Evolutionary conservation across 2,888 invertebrate genomes (phyloP).

Genomic region (Diaperis boleti): DNA sequence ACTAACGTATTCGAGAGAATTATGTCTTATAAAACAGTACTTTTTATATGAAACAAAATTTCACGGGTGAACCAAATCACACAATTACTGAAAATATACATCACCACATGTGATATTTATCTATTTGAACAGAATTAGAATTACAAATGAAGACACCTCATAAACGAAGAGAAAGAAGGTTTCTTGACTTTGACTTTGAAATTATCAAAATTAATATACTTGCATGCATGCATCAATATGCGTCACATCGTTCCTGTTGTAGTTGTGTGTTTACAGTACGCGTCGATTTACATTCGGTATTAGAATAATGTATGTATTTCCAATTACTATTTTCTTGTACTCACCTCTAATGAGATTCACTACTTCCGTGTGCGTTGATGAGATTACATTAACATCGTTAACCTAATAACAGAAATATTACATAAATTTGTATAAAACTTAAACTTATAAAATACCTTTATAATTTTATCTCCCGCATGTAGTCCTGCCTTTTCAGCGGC

Average conservation of each 20-base stretch:
- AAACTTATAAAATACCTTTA: constrained; percentile 78
- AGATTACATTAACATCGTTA: constrained; percentile 91
- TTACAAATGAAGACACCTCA: not conserved
- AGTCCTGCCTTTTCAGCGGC: constrained; percentile 95
- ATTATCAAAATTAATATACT: too few relatives aligned
- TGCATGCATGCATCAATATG: too few relatives aligned
- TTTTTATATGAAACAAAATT: too few relatives aligned
- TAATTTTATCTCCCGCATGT: constrained; percentile 91
- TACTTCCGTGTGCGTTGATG: constrained; percentile 94
- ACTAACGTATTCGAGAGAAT: too few relatives aligned
- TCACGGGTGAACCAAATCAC: not conserved
- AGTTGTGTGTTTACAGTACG: not conserved
- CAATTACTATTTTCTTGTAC: constrained; percentile 58
- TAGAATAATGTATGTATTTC: not conserved
- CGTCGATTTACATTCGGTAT: not conserved
- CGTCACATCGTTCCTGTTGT: not conserved
- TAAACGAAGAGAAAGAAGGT: not conserved
- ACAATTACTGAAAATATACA: constrained; percentile 28
- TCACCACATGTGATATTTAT: constrained; percentile 25
- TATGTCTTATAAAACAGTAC: too few relatives aligned
- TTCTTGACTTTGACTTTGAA: not conserved
- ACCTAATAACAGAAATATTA: constrained; percentile 71
- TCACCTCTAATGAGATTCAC: constrained; percentile 95
- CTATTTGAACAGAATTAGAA: constrained; percentile 13
- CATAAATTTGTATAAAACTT: constrained; percentile 28